Percentiles rank a stretch among this genome's conserved stretches.
Evolutionary conservation across 92 coral and sea anemone genomes (phyloP).

Genomic region (Porites lobata): DNA sequence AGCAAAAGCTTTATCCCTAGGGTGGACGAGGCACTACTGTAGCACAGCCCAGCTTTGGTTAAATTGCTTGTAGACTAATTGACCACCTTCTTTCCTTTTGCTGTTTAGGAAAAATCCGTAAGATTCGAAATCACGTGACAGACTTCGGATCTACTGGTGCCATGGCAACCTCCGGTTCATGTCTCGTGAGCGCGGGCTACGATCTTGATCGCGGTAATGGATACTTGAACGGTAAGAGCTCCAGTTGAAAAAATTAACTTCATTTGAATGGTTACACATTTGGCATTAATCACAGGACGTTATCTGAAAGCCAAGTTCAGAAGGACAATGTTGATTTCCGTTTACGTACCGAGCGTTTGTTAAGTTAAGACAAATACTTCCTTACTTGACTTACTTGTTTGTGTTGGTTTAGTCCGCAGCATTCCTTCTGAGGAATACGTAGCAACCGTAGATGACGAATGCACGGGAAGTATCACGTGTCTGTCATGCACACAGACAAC

Average conservation of each 20-base stretch:
- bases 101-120: slow-evolving; percentile 84
- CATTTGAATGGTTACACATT: not conserved
- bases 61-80: not conserved
- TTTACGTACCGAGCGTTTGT: no score
- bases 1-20: no score
- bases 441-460: slow-evolving; percentile 92
- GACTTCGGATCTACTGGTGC: slow-evolving; percentile 97
- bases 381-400: not conserved
- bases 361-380: no score
- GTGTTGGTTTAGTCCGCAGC: slow-evolving; percentile 81
- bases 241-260: not conserved
- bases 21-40: no score
- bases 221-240: slow-evolving; percentile 81
- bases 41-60: no score
- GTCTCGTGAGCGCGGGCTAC: slow-evolving; percentile 90
- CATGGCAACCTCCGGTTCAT: slow-evolving; percentile 80
- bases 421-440: slow-evolving; percentile 90
- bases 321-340: not conserved
- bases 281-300: not conserved
- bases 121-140: slow-evolving; percentile 91
- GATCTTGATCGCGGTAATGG: slow-evolving; percentile 96
- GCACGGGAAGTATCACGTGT: slow-evolving; percentile 93
- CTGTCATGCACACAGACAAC: slow-evolving; percentile 82
- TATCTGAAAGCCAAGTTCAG: not conserved
- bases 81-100: not conserved